phyloP scores from a whole-genome alignment of 2,797 vertebrate genomes.

The Heliangelus exortis region DNA sequence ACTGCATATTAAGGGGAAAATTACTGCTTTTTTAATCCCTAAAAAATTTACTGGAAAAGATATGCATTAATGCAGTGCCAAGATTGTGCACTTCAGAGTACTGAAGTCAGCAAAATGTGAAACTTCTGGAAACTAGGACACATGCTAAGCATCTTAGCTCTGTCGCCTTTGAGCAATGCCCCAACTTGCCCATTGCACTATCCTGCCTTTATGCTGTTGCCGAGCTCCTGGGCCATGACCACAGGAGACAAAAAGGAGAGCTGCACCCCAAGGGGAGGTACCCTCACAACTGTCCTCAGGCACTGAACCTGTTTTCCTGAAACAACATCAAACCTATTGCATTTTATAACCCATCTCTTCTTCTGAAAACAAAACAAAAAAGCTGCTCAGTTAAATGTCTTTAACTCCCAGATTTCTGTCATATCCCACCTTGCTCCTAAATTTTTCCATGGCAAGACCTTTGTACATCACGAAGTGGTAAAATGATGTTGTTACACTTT shows the following conservation, averaged over 20 bases:
- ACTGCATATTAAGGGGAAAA: not conserved
- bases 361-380: not conserved
- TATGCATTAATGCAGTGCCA: not conserved
- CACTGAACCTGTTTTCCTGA: not conserved
- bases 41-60: not conserved
- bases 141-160: not conserved
- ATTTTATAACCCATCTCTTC: not conserved
- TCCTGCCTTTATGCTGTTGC: not conserved
- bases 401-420: not conserved
- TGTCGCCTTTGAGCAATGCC: not conserved
- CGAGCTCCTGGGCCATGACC: not conserved
- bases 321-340: not conserved
- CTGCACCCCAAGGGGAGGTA: not conserved
- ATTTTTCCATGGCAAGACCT: not conserved
- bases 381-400: not conserved
- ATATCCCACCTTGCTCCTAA: not conserved
- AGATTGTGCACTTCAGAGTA: not conserved
- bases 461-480: not conserved
- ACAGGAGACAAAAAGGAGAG: not conserved
- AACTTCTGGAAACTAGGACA: not conserved
- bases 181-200: not conserved
- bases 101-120: constrained; percentile 1
- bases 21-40: not conserved
- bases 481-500: not conserved
- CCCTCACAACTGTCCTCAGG: not conserved